Evolutionary conservation across 2,888 invertebrate species (phyloP).

Genomic region (Melipona bicolor): DNA sequence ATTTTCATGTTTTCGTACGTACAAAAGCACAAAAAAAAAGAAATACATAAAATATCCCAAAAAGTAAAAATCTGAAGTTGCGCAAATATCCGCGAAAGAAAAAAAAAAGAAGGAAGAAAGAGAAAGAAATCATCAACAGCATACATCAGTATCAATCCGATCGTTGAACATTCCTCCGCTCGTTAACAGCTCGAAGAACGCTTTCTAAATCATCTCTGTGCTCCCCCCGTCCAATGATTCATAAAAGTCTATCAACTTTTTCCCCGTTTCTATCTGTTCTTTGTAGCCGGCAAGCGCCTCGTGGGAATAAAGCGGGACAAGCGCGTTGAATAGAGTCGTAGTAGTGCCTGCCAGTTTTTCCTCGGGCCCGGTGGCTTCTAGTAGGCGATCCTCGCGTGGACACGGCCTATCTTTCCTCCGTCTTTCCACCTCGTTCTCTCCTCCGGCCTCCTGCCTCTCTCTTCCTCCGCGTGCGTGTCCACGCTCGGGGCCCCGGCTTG

Average conservation of each 20-base stretch:
- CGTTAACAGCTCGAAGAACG: not conserved
- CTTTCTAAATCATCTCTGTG: slow-evolving; percentile 49
- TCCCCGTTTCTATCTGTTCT: slow-evolving; percentile 15
- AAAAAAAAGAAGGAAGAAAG: too few species aligned
- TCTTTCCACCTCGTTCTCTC: slow-evolving; percentile 15
- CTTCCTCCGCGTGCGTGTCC: not conserved
- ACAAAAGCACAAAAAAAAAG: too few species aligned
- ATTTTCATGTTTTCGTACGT: too few species aligned
- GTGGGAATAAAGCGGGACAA: slow-evolving; percentile 51
- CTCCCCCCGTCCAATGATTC: slow-evolving; percentile 27
- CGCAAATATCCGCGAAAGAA: too few species aligned
- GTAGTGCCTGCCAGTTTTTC: slow-evolving; percentile 64
- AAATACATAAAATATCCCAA: too few species aligned
- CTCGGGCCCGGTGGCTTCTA: slow-evolving; percentile 13
- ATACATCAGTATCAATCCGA: too few species aligned
- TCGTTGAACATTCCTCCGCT: not conserved
- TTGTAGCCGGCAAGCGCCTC: slow-evolving; percentile 34
- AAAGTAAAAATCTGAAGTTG: too few species aligned
- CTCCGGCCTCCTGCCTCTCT: not conserved
- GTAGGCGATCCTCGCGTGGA: slow-evolving; percentile 35
- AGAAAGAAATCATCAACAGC: too few species aligned
- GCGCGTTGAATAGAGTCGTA: slow-evolving; percentile 63
- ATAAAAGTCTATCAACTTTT: slow-evolving; percentile 49
- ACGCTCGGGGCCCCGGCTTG: not conserved
- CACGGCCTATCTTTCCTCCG: slow-evolving; percentile 40